phyloP scores from a whole-genome alignment of 2,888 invertebrate genomes.

The Branchellion lobata region DNA sequence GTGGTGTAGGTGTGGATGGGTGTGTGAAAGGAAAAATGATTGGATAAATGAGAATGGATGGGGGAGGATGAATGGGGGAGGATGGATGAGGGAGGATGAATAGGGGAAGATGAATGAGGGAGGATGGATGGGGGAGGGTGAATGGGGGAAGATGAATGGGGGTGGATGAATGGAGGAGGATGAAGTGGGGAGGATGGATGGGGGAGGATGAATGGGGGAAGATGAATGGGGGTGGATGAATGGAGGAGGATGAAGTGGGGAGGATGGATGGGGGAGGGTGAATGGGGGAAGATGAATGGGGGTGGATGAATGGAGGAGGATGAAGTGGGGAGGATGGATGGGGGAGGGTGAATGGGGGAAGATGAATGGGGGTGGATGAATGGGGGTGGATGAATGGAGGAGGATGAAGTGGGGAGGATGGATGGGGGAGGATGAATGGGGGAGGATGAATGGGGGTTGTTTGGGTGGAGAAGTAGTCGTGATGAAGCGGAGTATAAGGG shows the following conservation, averaged over 20 bases:
- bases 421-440: neutral
- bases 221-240: neutral
- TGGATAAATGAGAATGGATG: neutral
- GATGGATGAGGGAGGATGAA: neutral
- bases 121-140: slow-evolving; percentile 53
- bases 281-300: slow-evolving; percentile 8
- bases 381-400: neutral
- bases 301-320: neutral
- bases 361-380: neutral
- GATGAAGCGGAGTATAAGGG: too few species aligned
- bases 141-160: slow-evolving; percentile 1
- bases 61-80: neutral
- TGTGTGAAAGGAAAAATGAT: neutral
- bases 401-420: neutral
- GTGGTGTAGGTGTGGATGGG: neutral
- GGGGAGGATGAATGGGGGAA: neutral
- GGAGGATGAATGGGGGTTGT: slow-evolving; percentile 46
- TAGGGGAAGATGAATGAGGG: neutral
- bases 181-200: neutral
- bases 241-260: slow-evolving; percentile 43
- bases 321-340: neutral
- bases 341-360: neutral
- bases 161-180: neutral
- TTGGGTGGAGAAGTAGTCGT: too few species aligned
- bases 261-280: slow-evolving; percentile 53